These are phyloP conservation scores for Ethmia dodecea DNA, from an alignment of 2,888 invertebrate species.

Conservation along the genomic window DNA sequence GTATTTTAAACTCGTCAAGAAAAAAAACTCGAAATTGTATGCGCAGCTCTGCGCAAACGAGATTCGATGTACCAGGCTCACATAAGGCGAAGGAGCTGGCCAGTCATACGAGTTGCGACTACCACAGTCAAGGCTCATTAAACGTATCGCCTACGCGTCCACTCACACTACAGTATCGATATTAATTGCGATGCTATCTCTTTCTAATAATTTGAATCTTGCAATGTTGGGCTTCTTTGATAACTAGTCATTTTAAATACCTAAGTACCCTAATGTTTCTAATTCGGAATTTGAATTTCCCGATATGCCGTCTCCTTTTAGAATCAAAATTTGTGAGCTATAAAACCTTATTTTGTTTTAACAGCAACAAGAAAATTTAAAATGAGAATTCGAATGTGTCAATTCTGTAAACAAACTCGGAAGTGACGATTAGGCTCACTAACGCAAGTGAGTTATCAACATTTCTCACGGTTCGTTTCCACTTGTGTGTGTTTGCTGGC, in stretches of 20 bases:
- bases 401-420: constrained; percentile 27
- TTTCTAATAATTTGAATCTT: constrained; percentile 34
- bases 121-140: constrained; percentile 42
- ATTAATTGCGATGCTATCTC: constrained; percentile 55
- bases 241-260: not conserved
- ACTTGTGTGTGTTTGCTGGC: constrained; percentile 50
- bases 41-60: constrained; percentile 64
- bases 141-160: constrained; percentile 47
- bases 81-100: constrained; percentile 47
- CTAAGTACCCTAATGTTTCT: not conserved
- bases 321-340: no score
- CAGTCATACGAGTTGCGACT: constrained; percentile 46
- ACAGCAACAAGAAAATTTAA: no score
- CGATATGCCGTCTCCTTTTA: no score
- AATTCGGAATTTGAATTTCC: not conserved
- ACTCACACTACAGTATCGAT: constrained; percentile 35
- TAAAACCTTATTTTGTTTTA: no score
- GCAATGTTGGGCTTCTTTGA: constrained; percentile 1
- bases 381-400: not conserved
- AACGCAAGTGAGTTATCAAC: constrained; percentile 74
- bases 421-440: constrained; percentile 64
- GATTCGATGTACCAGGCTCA: constrained; percentile 62
- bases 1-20: constrained; percentile 54
- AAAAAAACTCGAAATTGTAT: constrained; percentile 70
- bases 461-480: constrained; percentile 69